Evolutionary conservation across 1,140 invertebrate species (phyloP).

Genomic region (Rhynchophorus ferrugineus): DNA sequence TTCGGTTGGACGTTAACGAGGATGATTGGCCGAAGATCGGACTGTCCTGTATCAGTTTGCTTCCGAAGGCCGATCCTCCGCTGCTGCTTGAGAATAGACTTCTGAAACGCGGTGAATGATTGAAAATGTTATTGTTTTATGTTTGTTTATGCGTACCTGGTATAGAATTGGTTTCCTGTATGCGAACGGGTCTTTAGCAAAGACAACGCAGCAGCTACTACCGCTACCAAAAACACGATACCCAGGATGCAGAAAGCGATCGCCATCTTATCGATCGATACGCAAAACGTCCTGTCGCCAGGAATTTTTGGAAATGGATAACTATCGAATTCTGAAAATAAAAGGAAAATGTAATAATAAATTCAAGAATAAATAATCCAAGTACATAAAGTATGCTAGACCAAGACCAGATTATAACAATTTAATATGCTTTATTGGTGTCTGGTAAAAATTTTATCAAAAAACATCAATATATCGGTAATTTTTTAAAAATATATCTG

Average conservation of each 20-base stretch:
- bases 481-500: too few relatives aligned
- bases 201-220: constrained; percentile 57
- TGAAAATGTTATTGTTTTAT: neutral
- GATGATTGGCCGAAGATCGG: constrained; percentile 31
- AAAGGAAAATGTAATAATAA: too few relatives aligned
- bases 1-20: constrained; percentile 25
- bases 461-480: too few relatives aligned
- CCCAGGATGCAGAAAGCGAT: constrained; percentile 60
- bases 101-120: constrained; percentile 9
- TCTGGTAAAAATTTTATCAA: too few relatives aligned
- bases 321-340: constrained; percentile 28
- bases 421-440: too few relatives aligned
- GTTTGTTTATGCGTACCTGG: constrained; percentile 7
- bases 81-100: constrained; percentile 38
- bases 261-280: constrained; percentile 64
- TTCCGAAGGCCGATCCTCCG: constrained; percentile 32
- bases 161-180: constrained; percentile 28
- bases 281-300: constrained; percentile 57
- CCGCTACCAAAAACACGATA: constrained; percentile 56
- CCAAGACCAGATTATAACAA: too few relatives aligned
- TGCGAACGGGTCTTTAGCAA: constrained; percentile 47
- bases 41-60: constrained; percentile 38
- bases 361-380: too few relatives aligned
- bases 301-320: constrained; percentile 39
- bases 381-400: too few relatives aligned